Base-by-base conservation (phyloP, 92 coral and sea anemone species). In the Epizoanthus fatuus region DNA sequence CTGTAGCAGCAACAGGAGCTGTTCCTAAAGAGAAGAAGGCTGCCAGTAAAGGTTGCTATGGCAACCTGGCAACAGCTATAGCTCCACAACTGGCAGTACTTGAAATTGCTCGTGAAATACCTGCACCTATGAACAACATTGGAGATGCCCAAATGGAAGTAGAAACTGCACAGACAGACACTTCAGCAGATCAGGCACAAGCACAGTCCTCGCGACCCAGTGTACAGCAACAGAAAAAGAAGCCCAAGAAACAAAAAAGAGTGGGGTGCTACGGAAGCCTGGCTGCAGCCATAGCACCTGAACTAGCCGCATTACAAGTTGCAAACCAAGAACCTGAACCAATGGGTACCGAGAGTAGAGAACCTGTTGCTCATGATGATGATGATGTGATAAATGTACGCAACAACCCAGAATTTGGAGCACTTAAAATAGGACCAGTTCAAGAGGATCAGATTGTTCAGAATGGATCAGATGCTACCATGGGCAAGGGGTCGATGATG, bases 211-310 rank as follows among this genome's bases (percentile, higher is more conserved):
- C 9, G 14, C 38, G 13, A 0, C 15, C 22, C 0, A 75, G 15
- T 12, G 7, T 4, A 39, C 40, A 6, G 25, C 39, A 60, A 58
- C 5, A 11, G 6, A 60, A 77, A 44, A 77, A 77, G 82, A 77
- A 77, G 47, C 63, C 70, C 69, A 60, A 77, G 20, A 77, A 62
- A 59, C 58, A 15, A 15, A 77, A 77, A 19, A 77, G 44, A 60
- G 45, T 49, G 15, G 70, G 57, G 22, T 84, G 92, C 60, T 89
- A 89, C 54, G 70, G 80, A 35, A 83, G 56, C 59, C 87, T 81
- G 35, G 90, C 93, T 64, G 47, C 80, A 29, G 68, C 70, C 39
- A 90, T 90, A 66, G 90, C 80, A 20, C 84, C 81, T 9, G 90
- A 90, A 53, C 40, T 90, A 37, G 47, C 86, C 1, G 84, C 87